Evolutionary conservation across 2,113 vertebrate species (phyloP), one percentile per base, ranked within the genome.

Genomic region (Chionodraco myersi): DNA sequence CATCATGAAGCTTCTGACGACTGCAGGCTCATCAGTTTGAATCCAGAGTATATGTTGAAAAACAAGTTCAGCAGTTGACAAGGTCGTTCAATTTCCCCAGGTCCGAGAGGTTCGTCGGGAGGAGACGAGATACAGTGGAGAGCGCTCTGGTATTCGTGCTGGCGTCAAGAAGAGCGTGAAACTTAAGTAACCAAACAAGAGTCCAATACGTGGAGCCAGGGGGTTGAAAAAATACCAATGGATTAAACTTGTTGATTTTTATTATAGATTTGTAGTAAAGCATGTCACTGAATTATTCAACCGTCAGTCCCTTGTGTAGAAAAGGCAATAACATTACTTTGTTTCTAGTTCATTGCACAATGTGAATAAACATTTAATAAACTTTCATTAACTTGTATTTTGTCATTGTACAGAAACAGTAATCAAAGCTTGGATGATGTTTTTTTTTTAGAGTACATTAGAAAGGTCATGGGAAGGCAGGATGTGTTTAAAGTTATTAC

Each of bases 91-190:
- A 82, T 11, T 89, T 66, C 67, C 26, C 70, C 87, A 96, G 96
- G 98, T 99, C 10, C 96, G 94, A 0, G 96, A 97, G 7, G 96
- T 97, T 1, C 97, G 96, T 0, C 89, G 82, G 57, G 98, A 99
- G 71, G 87, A 96, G 65, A 91, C 93, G 0, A 92, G 96, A 79
- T 99, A 99, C 0, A 90, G 93, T 0, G 98, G 98, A 41, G 98
- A 99, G 68, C 61, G 88, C 11, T 99, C 96, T 0, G 98, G 98
- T 85, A 99, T 99, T 51, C 97, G 96, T 0, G 97, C 97, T 0
- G 98, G 98, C 14, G 95, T 99, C 85, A 99, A 99, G 94, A 99
- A 97, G 78, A 96, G 98, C 82, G 85, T 95, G 88, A 99, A 98
- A 89, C 96, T 99, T 44, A 96, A 96, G 23, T 99, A 94, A 96